phyloP scores from a whole-genome alignment of 2,797 vertebrate genomes.

The Tamandua tetradactyla region DNA sequence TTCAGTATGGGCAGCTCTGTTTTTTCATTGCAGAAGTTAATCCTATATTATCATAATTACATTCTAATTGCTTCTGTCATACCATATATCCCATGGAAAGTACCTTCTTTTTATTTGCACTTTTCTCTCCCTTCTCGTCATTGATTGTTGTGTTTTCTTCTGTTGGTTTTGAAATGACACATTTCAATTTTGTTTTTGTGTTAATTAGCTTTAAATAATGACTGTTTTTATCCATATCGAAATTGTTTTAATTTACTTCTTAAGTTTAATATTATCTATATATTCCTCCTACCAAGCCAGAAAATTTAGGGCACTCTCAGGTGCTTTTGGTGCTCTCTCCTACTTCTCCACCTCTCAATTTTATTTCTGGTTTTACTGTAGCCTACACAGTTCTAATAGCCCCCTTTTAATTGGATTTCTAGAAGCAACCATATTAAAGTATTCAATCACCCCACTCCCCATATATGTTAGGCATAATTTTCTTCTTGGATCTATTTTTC shows the following conservation, averaged over 20 bases:
- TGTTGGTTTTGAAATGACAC: background rate
- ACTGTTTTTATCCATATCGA: background rate
- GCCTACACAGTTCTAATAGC: background rate
- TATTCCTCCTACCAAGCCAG: background rate
- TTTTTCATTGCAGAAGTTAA: constrained; percentile 8
- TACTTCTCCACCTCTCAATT: background rate
- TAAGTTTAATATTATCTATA: background rate
- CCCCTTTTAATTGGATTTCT: background rate
- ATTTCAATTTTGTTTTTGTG: background rate
- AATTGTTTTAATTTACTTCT: background rate
- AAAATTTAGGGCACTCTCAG: background rate
- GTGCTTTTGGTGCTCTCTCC: background rate
- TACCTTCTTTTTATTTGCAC: background rate
- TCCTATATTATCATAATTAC: background rate
- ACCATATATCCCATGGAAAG: background rate
- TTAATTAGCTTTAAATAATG: background rate
- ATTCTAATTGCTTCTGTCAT: background rate
- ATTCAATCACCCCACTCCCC: background rate
- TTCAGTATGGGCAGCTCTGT: background rate
- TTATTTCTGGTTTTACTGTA: background rate
- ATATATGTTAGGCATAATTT: background rate
- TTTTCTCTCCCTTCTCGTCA: background rate
- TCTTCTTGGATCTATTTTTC: background rate
- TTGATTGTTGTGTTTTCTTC: background rate
- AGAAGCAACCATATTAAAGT: background rate